phyloP scores from a whole-genome alignment of 2,888 invertebrate genomes.

The Aleiodes alternator region DNA sequence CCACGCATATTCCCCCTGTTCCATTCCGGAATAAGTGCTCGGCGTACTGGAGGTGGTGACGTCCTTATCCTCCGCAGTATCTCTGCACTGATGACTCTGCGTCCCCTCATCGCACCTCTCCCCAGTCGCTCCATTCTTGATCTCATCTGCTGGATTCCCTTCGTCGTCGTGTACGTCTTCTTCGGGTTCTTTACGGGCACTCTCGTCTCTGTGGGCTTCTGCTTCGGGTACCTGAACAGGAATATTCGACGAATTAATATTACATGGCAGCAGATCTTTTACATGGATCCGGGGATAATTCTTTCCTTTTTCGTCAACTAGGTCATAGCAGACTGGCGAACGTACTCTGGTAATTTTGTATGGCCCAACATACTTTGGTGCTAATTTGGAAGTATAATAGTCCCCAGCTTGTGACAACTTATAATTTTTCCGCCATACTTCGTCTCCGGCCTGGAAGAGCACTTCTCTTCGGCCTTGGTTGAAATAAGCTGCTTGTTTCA shows the following conservation, averaged over 20 bases:
- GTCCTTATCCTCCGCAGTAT: neutral
- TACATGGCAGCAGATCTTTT: neutral
- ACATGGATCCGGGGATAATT: neutral
- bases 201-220: too few relatives aligned
- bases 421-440: constrained; percentile 18
- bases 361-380: constrained; percentile 29
- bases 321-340: too few relatives aligned
- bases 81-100: neutral
- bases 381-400: constrained; percentile 19
- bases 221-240: neutral
- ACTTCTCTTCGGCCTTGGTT: constrained; percentile 25
- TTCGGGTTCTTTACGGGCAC: too few relatives aligned
- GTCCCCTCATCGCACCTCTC: neutral
- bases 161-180: too few relatives aligned
- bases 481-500: constrained; percentile 24
- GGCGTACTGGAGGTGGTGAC: too few relatives aligned
- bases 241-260: neutral
- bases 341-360: neutral
- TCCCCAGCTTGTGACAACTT: constrained; percentile 28
- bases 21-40: too few relatives aligned
- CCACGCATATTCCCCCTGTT: too few relatives aligned
- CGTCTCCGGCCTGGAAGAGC: neutral
- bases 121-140: neutral
- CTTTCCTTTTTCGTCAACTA: neutral
- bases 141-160: neutral